Evolutionary conservation across 1,140 invertebrate genomes (phyloP).

Genomic region (Zaprionus davidi): DNA sequence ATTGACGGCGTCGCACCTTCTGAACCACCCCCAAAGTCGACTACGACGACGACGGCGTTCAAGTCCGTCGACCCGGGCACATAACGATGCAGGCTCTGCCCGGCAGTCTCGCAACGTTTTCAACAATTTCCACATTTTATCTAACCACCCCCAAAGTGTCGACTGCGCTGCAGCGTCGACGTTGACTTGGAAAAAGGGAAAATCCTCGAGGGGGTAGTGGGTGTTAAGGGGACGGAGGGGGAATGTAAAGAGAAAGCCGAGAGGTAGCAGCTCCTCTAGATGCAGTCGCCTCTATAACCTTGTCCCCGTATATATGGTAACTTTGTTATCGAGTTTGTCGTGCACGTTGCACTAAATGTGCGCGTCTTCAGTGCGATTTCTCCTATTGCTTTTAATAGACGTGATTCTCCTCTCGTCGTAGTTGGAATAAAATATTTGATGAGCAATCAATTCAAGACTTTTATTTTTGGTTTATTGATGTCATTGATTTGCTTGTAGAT

Average conservation of each 20-base stretch:
- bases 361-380: constrained; percentile 1
- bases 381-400: background rate
- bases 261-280: constrained; percentile 37
- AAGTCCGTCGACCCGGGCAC: constrained; percentile 79
- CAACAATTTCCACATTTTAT: constrained; percentile 82
- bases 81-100: constrained; percentile 77
- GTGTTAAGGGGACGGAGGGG: background rate
- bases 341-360: constrained; percentile 1
- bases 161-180: constrained; percentile 68
- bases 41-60: constrained; percentile 40
- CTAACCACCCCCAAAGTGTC: constrained; percentile 81
- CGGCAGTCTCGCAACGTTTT: constrained; percentile 67
- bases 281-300: constrained; percentile 61
- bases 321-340: constrained; percentile 51
- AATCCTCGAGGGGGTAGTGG: constrained; percentile 54
- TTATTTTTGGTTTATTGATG: background rate
- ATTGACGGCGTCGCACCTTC: constrained; percentile 67
- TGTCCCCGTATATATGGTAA: constrained; percentile 42
- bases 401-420: background rate
- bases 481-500: background rate
- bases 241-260: constrained; percentile 35
- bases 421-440: background rate
- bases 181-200: constrained; percentile 58
- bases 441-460: constrained; percentile 3
- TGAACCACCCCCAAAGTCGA: constrained; percentile 69